Evolutionary conservation across 2,113 vertebrate genomes (phyloP), one percentile per base, ranked within the genome.

Genomic region (Eonycteris spelaea): DNA sequence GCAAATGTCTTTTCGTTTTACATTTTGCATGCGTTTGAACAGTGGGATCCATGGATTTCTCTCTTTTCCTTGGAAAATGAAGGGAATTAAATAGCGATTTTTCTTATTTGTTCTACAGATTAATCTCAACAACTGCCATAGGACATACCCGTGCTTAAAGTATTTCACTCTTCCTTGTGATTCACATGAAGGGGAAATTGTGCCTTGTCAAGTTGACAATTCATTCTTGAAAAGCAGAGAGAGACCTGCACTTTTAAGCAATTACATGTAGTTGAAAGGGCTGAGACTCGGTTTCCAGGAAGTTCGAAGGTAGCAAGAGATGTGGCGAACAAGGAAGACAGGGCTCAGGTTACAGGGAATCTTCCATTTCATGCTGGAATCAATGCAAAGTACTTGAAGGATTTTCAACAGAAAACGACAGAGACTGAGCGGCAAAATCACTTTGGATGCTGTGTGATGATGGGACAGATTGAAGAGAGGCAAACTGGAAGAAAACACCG

Each of bases 221-320:
- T 94, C 82, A 96, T 96, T 98, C 82, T 68, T 80, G 90, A 89
- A 95, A 94, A 91, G 40, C 40, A 40, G 40, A 40, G 40, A 40
- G 40, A 40, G n/a, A 35, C 2, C 38, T 35, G 24, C 7, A 35
- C 26, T 9, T 85, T 59, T 78, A 87, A 78, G 61, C 71, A 93
- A 85, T 26, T 1, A 3, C 2, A 8, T 28, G 40, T 9, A 7
- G 14, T 59, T 74, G 78, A 15, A 55, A 86, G 51, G n/a, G 14
- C 26, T 65, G 67, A 68, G 57, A 70, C 65, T 43, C 70, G 40
- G 38, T 67, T 79, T 48, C 65, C 71, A 86, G 85, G 89, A 90
- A 82, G 82, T 82, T 40, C 26, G 15, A 67, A 88, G 13, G 7
- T 45, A 38, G 53, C n/a, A 79, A 61, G 28, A 6, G 7, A 59